A percentile compares a stretch with the other conserved stretches of the same genome.
phyloP scores from a whole-genome alignment of 2,113 vertebrate genomes.

The Cyprinus carpio region DNA sequence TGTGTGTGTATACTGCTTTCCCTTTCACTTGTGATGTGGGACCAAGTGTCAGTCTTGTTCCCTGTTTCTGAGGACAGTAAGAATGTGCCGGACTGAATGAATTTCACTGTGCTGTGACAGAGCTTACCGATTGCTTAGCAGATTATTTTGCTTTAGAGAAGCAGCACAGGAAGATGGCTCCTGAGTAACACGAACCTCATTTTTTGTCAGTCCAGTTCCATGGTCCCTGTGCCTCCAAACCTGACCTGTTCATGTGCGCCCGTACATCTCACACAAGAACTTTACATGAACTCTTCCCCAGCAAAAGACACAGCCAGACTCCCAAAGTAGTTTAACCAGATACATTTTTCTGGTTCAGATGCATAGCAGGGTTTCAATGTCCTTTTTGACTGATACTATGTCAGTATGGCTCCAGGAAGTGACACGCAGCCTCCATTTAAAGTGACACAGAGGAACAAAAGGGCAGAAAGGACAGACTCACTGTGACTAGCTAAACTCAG shows the following conservation, averaged over 20 bases:
- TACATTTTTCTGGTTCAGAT: not conserved
- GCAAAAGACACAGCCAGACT: slow-evolving; percentile 27
- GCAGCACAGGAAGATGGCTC: slow-evolving; percentile 6
- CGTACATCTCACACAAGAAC: not conserved
- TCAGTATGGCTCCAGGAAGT: slow-evolving; percentile 4
- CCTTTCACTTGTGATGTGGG: slow-evolving; percentile 27
- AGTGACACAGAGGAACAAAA: slow-evolving; percentile 9
- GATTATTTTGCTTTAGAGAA: slow-evolving; percentile 6
- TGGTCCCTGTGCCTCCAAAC: not conserved
- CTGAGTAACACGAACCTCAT: not conserved
- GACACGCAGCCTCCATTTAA: not conserved
- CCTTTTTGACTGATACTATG: slow-evolving; percentile 12
- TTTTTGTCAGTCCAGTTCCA: not conserved
- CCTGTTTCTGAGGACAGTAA: slow-evolving; percentile 8
- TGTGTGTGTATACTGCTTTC: not conserved
- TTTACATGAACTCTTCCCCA: not conserved
- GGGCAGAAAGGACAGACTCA: slow-evolving; percentile 19
- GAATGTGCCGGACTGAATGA: not conserved
- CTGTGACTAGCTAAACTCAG: slow-evolving; percentile 32
- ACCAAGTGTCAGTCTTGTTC: slow-evolving; percentile 33
- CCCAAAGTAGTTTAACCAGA: not conserved
- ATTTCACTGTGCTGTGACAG: not conserved
- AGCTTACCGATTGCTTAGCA: not conserved
- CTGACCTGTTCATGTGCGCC: not conserved
- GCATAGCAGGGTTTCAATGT: slow-evolving; percentile 15